A percentile compares a stretch with the other conserved stretches of the same genome.
Evolutionary conservation across 2,113 vertebrate species (phyloP).

Genomic region (Orientallactaga bullata): DNA sequence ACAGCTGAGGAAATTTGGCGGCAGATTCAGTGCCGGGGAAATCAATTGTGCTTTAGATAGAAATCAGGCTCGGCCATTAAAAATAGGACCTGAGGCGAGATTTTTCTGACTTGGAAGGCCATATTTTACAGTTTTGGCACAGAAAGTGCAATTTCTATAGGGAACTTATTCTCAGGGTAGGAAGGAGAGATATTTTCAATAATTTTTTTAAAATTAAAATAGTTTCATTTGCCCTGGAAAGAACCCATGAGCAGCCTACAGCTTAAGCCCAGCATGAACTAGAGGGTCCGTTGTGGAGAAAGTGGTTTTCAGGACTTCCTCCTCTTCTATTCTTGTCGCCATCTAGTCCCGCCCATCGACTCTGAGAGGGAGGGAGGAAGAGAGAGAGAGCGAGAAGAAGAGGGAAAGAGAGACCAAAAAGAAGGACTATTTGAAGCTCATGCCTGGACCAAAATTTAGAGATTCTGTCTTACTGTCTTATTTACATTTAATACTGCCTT

Average conservation of each 20-base stretch:
- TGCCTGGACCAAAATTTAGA: not conserved
- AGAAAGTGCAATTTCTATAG: conserved; percentile 17
- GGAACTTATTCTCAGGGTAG: conserved; percentile 44
- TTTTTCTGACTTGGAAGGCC: conserved; percentile 52
- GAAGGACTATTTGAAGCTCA: not conserved
- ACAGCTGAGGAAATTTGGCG: conserved; percentile 60
- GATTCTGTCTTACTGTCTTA: not conserved
- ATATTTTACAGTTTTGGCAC: conserved; percentile 17
- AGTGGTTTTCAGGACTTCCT: not conserved
- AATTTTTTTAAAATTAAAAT: conserved; percentile 48
- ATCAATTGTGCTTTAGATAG: conserved; percentile 17
- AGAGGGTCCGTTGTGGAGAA: not conserved
- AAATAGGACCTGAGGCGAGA: conserved; percentile 33
- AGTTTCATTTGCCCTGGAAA: conserved; percentile 4
- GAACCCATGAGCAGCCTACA: not conserved
- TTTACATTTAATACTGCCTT: conserved; percentile 20
- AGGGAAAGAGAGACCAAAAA: not conserved
- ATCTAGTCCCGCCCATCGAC: not conserved
- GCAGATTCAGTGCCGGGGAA: not conserved
- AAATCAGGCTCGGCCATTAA: conserved; percentile 52
- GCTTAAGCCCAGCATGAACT: not conserved
- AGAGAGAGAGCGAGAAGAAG: fast-evolving
- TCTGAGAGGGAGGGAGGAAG: not conserved
- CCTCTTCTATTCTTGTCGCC: not conserved
- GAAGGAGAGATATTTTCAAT: conserved; percentile 41